Evolutionary conservation across 2,888 invertebrate species (phyloP), one percentile per base, ranked within the genome.

Genomic region (Siphonodentalium dalli): DNA sequence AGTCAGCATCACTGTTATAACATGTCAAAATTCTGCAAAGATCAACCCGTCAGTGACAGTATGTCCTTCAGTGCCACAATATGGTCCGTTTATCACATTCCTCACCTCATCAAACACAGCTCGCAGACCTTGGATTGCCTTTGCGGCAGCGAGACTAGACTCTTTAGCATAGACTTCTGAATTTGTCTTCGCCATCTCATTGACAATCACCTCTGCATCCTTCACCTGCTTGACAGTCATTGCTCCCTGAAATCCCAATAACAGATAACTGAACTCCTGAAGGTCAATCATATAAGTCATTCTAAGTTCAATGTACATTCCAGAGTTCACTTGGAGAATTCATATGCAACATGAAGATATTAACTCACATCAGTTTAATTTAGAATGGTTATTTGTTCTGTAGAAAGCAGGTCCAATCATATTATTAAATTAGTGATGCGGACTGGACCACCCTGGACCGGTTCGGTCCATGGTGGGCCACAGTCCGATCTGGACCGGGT

Each of bases 91-190:
- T 15, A 11, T 42, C 24, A 2, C 13, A n/a, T 37, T 33, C 9
- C 64, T 44, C 52, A 84, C 84, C 79, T 99, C 98, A 81, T 95
- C 98, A 84, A 99, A 99, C 84, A 99, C 96, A 21, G 99, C 99
- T 61, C 99, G 62, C 23, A 82, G 68, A 13, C 82, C 82, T 50
- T 79, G 77, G 9, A 83, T 92, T 62, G 90, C 89, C 85, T 96
- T 96, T 13, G 99, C 99, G 53, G 90, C 84, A 35, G 87, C 87
- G 53, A 99, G 85, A 50, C 87, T 85, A 0, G 93, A 88, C 70
- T 94, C 91, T 82, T 92, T 93, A 6, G 95, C 92, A 82, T 88
- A 97, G 31, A 99, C 93, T 54, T 85, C 83, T 67, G 89, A 87
- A 78, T 93, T 91, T 54, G 87, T 85, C 60, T 84, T 83, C 33